Evolutionary conservation across 2,888 invertebrate genomes (phyloP).

Genomic region (Andrena marginata): DNA sequence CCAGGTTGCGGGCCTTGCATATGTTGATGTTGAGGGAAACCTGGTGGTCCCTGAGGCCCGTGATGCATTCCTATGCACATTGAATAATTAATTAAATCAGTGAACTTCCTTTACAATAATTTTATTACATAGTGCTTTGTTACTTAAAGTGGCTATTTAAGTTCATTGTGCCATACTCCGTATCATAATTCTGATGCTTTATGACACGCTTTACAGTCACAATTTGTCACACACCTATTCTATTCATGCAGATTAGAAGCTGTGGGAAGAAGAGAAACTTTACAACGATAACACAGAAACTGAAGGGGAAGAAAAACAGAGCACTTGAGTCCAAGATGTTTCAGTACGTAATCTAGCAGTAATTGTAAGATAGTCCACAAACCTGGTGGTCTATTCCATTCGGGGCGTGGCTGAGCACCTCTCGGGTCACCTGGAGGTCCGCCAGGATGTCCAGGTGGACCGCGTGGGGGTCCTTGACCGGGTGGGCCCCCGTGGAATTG

Average conservation of each 20-base stretch:
- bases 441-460: slow-evolving; percentile 86
- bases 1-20: slow-evolving; percentile 90
- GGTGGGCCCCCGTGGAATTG: slow-evolving; percentile 87
- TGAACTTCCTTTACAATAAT: slow-evolving; percentile 45
- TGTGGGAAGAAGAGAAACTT: slow-evolving; percentile 18
- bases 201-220: slow-evolving; percentile 7
- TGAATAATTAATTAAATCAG: slow-evolving; percentile 65
- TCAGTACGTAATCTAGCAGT: slow-evolving; percentile 47
- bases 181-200: slow-evolving; percentile 12
- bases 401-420: slow-evolving; percentile 87
- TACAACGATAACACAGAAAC: slow-evolving; percentile 22
- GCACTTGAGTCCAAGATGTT: slow-evolving; percentile 69
- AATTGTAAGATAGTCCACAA: slow-evolving; percentile 48
- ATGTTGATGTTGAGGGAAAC: slow-evolving; percentile 86
- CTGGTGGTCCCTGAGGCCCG: slow-evolving; percentile 87
- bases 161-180: slow-evolving; percentile 14
- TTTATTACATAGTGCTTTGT: slow-evolving; percentile 29
- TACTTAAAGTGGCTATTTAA: slow-evolving; percentile 32
- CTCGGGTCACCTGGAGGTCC: slow-evolving; percentile 88
- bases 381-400: slow-evolving; percentile 91
- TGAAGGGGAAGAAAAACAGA: slow-evolving; percentile 15
- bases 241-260: slow-evolving; percentile 61
- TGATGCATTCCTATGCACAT: slow-evolving; percentile 87
- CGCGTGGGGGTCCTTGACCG: slow-evolving; percentile 85
- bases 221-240: slow-evolving; percentile 36